Base-by-base conservation (phyloP, 2,888 invertebrate genomes). In the Marasmarcha lunaedactyla region DNA sequence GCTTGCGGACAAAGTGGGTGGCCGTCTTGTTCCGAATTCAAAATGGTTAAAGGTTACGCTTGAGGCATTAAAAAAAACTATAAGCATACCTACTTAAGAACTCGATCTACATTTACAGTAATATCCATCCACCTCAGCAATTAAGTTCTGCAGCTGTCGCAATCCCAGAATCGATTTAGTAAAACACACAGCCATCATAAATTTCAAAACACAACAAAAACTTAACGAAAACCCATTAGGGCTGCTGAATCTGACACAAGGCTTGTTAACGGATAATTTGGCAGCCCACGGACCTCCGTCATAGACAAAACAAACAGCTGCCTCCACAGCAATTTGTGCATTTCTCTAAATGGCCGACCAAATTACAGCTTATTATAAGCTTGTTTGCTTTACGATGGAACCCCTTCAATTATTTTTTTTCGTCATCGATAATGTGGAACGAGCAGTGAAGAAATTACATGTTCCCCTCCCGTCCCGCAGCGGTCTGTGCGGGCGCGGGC, bases 311-410 rank as follows among this genome's bases (percentile, higher is more conserved):
- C 78, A 81, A 81, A 79, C 83, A 81, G 76, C 83, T 81, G 81
- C 81, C 74, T 52, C 63, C 51, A 61, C 56, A 54, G 73, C 72
- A 78, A 81, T 79, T 81, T 79, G 77, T 74, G 76, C 79, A 79
- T 81, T 81, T 81, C 81, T 81, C 81, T 81, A 81, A 83, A 81
- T 81, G 83, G 76, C 71, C 76, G 71, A 71, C 65, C 79, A 81
- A 83, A 83, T 83, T 83, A 83, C 71, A 83, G 61, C 83, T 83
- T 83, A 83, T 83, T 83, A 81, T 83, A 81, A 81, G 81, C 81
- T 81, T 83, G 83, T 83, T 83, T 83, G 83, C 81, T 81, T 83
- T 83, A 78, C 78, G 79, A 78, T 61, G 78, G 76, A 63, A 73
- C 78, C 78, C 81, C 81, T 63, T 69, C 78, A 83, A 81, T 83